A percentile compares a stretch with the other conserved stretches of the same genome.
These are phyloP conservation scores for Dicyrtomina minuta DNA, from an alignment of 2,888 invertebrate species.

Conservation along the genomic window DNA sequence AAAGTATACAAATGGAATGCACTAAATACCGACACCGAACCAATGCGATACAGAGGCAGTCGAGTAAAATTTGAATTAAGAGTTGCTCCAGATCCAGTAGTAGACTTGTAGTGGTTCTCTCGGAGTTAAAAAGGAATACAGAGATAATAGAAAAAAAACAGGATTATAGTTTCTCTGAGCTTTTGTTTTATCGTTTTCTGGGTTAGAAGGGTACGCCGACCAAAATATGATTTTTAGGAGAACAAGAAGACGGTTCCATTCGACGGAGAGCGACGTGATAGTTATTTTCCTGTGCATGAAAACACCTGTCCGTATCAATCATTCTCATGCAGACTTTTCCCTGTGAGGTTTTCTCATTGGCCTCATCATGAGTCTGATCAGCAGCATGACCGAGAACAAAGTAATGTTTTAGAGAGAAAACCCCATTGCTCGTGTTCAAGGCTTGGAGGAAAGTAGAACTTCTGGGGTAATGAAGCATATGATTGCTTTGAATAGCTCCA, in stretches of 20 bases:
- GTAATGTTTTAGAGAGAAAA: conserved; percentile 64
- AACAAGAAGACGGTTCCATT: conserved; percentile 70
- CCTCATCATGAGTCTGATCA: conserved; percentile 80
- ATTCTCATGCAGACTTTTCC: conserved; percentile 84
- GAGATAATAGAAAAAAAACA: too few relatives aligned
- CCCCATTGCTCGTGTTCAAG: conserved; percentile 21
- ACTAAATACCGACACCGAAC: too few relatives aligned
- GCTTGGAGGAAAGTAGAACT: conserved; percentile 60
- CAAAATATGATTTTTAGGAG: conserved; percentile 87
- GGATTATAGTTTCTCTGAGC: too few relatives aligned
- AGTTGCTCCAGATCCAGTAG: too few relatives aligned
- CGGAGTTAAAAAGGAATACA: too few relatives aligned
- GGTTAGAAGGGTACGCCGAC: conserved; percentile 62
- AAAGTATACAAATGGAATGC: too few relatives aligned
- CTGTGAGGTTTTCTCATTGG: conserved; percentile 69
- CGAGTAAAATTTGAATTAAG: too few relatives aligned
- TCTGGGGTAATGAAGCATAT: conserved; percentile 77
- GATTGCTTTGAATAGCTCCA: conserved; percentile 79
- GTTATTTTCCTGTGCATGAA: conserved; percentile 71
- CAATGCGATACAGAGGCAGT: too few relatives aligned
- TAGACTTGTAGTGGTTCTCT: too few relatives aligned
- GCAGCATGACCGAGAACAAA: conserved; percentile 83
- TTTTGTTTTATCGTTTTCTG: too few relatives aligned
- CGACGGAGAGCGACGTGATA: conserved; percentile 73
- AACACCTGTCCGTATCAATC: conserved; percentile 81